Base-by-base conservation (phyloP, 2,113 vertebrate species). In the Danionella cerebrum region DNA sequence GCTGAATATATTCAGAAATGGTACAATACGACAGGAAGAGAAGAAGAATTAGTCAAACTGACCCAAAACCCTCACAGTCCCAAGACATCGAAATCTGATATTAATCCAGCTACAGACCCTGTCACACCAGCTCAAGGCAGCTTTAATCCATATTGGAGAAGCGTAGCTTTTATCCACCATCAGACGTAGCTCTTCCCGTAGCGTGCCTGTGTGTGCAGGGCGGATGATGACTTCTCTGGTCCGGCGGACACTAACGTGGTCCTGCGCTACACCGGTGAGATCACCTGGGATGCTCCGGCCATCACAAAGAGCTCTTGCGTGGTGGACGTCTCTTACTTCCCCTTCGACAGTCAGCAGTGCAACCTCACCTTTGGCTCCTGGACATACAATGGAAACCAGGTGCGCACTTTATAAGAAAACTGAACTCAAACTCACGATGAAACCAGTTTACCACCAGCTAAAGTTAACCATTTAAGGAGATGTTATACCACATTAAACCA, bases 311-410 rank as follows among this genome's bases (percentile, higher is more conserved):
- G 95, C 78, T 98, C 96, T 29, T 98, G 96, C 52, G 94, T 96
- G 65, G 95, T 98, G 50, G 96, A 98, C 6, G 94, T 98, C 13
- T 94, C 94, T 69, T 98, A 98, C 76, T 98, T 98, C 69, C 96
- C 96, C 50, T 98, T 98, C 44, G 96, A 98, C 74, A 90, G 86
- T 62, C 96, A 98, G 85, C 87, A 94, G 73, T 98, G 96, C 76
- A 98, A 98, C 75, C 90, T 98, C 65, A 98, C 96, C 1, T 98
- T 98, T 73, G 96, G 96, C 3, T 98, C 96, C 14, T 98, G 96
- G 96, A 98, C 96, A 58, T 98, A 98, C 87, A 98, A 98, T 27
- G 96, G 96, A 65, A 96, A 98, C 73, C 96, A 98, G 85, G 93
- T 97, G 33, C 44, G 52, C 13, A 45, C 8, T 47, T 10, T 9